These are phyloP conservation scores for Petromus typicus DNA, from an alignment of 2,113 vertebrate genomes.

Conservation along the genomic window DNA sequence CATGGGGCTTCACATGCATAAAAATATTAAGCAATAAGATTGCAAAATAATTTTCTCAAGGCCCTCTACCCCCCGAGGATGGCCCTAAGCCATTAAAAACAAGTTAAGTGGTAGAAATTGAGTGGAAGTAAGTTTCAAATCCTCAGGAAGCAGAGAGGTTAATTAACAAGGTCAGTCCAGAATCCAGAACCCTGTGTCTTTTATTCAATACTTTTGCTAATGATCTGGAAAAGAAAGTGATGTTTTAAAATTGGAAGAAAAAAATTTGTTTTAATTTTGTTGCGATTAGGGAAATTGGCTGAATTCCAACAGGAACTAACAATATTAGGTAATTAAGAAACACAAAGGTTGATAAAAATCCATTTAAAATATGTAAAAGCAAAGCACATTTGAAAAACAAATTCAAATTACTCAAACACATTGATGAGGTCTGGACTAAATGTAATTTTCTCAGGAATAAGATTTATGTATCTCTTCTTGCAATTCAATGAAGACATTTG, in stretches of 20 bases:
- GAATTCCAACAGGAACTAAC: slow-evolving; percentile 63
- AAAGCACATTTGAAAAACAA: slow-evolving; percentile 75
- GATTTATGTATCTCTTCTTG: slow-evolving; percentile 68
- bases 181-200: slow-evolving; percentile 60
- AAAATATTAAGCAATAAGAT: slow-evolving; percentile 60
- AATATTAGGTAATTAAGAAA: slow-evolving; percentile 73
- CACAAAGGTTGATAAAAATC: slow-evolving; percentile 63
- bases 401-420: slow-evolving; percentile 69
- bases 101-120: slow-evolving; percentile 73
- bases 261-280: slow-evolving; percentile 67
- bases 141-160: slow-evolving; percentile 70
- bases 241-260: slow-evolving; percentile 65
- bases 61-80: not conserved
- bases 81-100: slow-evolving; percentile 67
- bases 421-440: slow-evolving; percentile 69
- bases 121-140: slow-evolving; percentile 74
- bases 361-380: slow-evolving; percentile 72
- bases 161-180: slow-evolving; percentile 66
- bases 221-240: slow-evolving; percentile 63
- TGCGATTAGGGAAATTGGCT: slow-evolving; percentile 61
- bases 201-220: slow-evolving; percentile 61
- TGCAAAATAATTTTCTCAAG: slow-evolving; percentile 61
- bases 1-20: slow-evolving; percentile 52
- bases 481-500: slow-evolving; percentile 69
- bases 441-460: slow-evolving; percentile 72